phyloP scores from a whole-genome alignment of 2,113 vertebrate species.

The Bolborhynchus lineola region DNA sequence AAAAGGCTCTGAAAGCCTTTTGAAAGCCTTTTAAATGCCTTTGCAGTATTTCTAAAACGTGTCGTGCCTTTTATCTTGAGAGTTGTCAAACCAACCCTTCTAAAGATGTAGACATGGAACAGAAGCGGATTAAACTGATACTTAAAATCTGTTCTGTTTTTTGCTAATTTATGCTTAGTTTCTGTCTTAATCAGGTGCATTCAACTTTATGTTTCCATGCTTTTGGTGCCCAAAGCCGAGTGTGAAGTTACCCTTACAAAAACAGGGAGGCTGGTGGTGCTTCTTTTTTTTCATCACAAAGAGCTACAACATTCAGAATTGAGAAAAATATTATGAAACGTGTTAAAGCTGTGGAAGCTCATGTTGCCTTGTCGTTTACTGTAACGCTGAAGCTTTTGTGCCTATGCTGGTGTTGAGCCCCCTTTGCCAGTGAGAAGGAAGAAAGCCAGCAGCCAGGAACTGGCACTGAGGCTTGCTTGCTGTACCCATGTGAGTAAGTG shows the following conservation, averaged over 20 bases:
- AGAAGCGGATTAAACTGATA: neutral
- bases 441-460: neutral
- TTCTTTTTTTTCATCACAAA: neutral
- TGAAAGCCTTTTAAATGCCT: neutral
- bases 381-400: accelerated
- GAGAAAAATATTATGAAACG: neutral
- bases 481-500: accelerated
- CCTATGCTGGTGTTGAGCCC: neutral
- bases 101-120: neutral
- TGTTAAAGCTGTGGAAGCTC: neutral
- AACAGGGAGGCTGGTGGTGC: neutral
- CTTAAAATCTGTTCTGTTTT: neutral
- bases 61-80: neutral
- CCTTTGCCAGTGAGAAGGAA: neutral
- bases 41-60: neutral
- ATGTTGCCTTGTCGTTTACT: neutral
- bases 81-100: neutral
- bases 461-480: neutral
- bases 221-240: neutral
- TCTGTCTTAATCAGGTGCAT: neutral
- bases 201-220: neutral
- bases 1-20: neutral
- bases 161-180: neutral
- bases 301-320: neutral
- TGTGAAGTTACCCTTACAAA: neutral